Percentiles rank a stretch among this genome's conserved stretches.
These are phyloP conservation scores for Sardinella longiceps DNA, from an alignment of 2,797 vertebrate species.

Conservation along the genomic window DNA sequence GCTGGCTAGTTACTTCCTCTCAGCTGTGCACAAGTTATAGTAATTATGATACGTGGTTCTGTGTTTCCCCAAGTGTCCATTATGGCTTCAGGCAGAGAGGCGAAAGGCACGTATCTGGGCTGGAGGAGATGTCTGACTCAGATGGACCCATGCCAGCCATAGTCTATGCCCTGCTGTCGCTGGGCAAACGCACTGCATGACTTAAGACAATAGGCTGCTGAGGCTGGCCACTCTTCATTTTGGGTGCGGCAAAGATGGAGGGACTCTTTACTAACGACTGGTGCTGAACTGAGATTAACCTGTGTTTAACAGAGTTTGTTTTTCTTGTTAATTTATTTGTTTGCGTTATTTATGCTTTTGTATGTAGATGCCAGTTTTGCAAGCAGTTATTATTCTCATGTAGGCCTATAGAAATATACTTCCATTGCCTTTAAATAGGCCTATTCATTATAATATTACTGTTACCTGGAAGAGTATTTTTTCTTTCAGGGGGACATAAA, in stretches of 20 bases:
- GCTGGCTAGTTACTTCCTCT: background rate
- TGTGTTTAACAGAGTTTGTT: background rate
- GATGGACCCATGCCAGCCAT: background rate
- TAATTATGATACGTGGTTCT: background rate
- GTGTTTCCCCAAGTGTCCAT: conserved; percentile 4
- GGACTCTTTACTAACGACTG: background rate
- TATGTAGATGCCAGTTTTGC: no score
- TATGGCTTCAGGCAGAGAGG: background rate
- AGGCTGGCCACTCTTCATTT: background rate
- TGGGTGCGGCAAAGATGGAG: background rate
- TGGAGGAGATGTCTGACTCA: background rate
- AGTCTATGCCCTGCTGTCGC: background rate
- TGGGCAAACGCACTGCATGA: background rate
- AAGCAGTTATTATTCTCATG: no score
- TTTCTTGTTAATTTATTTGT: background rate
- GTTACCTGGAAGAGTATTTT: no score
- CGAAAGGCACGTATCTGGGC: background rate
- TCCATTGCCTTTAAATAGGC: no score
- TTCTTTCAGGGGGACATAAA: background rate
- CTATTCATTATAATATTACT: no score
- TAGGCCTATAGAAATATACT: no score
- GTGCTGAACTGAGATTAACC: background rate
- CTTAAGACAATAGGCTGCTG: conserved; percentile 6
- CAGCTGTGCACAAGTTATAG: background rate
- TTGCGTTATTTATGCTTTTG: background rate